These are phyloP conservation scores for Hyposmocoma kahamanoa DNA, from an alignment of 1,140 invertebrate genomes.

Conservation along the genomic window DNA sequence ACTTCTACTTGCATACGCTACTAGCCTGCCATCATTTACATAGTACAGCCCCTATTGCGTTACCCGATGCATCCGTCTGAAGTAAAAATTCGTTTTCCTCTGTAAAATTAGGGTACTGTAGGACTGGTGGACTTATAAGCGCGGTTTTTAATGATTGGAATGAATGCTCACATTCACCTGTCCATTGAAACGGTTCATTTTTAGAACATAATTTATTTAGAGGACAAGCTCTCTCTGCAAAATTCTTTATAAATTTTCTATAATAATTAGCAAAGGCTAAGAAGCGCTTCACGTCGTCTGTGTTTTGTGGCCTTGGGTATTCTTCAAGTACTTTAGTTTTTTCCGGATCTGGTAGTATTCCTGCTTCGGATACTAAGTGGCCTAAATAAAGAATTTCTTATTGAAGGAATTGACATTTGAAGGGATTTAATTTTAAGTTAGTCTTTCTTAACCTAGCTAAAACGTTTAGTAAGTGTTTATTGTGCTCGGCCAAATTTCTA, in stretches of 20 bases:
- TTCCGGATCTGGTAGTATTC: neutral
- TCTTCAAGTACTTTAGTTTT: neutral
- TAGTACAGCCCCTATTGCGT: no score
- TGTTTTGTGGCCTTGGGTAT: neutral
- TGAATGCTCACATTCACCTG: neutral
- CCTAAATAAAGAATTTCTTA: neutral
- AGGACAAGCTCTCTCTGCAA: neutral
- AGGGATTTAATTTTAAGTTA: slow-evolving; percentile 1
- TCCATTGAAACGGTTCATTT: neutral
- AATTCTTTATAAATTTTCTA: neutral
- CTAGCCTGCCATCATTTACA: no score
- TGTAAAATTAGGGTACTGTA: neutral
- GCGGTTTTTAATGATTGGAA: neutral
- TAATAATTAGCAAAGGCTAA: slow-evolving; percentile 2
- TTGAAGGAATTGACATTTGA: slow-evolving; percentile 1
- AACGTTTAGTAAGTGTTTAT: neutral
- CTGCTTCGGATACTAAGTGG: neutral
- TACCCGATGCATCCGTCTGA: no score
- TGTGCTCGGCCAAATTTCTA: neutral
- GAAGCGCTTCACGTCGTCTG: neutral
- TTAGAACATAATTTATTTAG: neutral
- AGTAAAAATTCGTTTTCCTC: no score
- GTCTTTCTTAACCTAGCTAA: neutral
- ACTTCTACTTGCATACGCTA: no score
- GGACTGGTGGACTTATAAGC: neutral